Base-by-base conservation (phyloP, 2,888 invertebrate species). In the Dryocosmus kuriphilus region DNA sequence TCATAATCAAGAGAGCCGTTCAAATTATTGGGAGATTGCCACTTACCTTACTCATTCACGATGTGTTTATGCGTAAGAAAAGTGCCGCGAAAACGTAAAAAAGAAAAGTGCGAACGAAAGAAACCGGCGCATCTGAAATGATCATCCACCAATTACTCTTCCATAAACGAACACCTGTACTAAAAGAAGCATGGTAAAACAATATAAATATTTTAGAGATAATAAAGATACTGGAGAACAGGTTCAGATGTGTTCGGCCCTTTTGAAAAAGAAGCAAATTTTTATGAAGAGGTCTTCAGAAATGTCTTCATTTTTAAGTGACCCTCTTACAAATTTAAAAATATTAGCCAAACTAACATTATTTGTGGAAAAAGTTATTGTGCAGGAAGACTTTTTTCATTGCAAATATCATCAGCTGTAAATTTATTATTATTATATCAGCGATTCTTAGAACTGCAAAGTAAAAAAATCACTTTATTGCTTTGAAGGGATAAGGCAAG, bases 41-140 rank as follows among this genome's bases (percentile, higher is more conserved):
- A 65, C 65, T 65, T 65, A 65, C 41, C 27, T 41, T 24, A 65
- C 65, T 24, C 24, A 38, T 65, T 65, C 41, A 65, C 65, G 65
- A 65, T 65, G 65, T 65, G 65, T 65, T 65, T 65, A 65, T 65
- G 38, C 41, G 65, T 65, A 65, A 65, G 41, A 22, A 65, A 65
- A 65, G 41, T 65, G 65, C 41, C 65, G 65, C 41, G 41, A 41
- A 65, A 38, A 65, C 24, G 24, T 65, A 41, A 41, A 65, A 65
- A 62, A n/a, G n/a, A 35, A 65, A 65, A 41, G 38, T 38, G 35
- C 65, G 16, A 41, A 24, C 27, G 24, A 65, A 65, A 65, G 38
- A 41, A 65, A 65, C 65, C 65, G 11, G 11, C 63, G 65, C 41
- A 41, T 46, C 41, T 65, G 22, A 65, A 65, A 65, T 65, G 41